Evolutionary conservation across 2,113 vertebrate species (phyloP).

Genomic region (Pelecanus crispus): DNA sequence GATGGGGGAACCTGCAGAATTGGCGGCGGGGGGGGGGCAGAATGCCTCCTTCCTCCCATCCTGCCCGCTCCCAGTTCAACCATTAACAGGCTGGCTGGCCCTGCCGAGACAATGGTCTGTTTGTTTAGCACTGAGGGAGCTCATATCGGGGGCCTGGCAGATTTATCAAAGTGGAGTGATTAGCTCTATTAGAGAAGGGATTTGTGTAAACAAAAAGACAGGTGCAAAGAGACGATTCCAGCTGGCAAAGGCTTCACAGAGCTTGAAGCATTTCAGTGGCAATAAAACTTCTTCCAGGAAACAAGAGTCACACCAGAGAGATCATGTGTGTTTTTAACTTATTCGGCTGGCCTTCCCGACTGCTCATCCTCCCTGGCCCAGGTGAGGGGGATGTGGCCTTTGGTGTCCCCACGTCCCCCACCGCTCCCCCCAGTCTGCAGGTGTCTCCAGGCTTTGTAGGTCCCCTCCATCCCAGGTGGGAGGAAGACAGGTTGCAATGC

Average conservation of each 20-base stretch:
- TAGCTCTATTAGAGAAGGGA: slow-evolving; percentile 86
- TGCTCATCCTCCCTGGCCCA: neutral
- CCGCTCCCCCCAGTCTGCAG: neutral
- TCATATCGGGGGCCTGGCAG: slow-evolving; percentile 72
- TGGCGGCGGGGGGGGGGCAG: too few species aligned
- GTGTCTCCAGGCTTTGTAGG: neutral
- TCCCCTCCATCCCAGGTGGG: neutral
- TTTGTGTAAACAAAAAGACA: slow-evolving; percentile 88
- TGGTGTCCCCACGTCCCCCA: neutral
- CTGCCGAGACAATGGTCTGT: slow-evolving; percentile 69
- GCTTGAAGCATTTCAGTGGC: slow-evolving; percentile 64
- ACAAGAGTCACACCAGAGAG: neutral
- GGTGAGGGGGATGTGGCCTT: neutral
- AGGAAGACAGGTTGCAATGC: neutral
- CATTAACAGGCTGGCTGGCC: slow-evolving; percentile 72
- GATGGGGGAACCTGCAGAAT: neutral
- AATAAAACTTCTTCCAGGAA: slow-evolving; percentile 76
- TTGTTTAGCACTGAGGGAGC: slow-evolving; percentile 70
- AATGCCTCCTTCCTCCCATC: neutral
- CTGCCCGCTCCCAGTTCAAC: slow-evolving; percentile 64
- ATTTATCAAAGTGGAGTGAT: slow-evolving; percentile 84
- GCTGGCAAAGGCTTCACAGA: slow-evolving; percentile 71
- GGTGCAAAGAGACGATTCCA: slow-evolving; percentile 79
- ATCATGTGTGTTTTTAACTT: neutral
- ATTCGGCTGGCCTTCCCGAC: neutral